Conservation (phyloP, 2,888 invertebrate genomes). For the Drosophila quinaria region DNA sequence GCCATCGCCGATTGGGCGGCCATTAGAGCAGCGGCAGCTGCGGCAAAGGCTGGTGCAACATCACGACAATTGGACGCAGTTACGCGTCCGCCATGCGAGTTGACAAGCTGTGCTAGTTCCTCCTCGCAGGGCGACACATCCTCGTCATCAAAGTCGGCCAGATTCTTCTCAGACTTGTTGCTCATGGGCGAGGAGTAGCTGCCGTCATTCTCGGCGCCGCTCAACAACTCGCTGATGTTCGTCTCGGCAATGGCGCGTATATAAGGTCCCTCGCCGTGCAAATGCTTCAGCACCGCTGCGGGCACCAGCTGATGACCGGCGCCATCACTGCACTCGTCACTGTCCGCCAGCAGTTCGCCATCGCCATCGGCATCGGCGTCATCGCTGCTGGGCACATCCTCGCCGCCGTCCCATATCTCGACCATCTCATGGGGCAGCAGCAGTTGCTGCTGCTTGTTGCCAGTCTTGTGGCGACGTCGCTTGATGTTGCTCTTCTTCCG, state of each 20-base stretch:
- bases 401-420: constrained; percentile 88
- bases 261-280: constrained; percentile 87
- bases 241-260: constrained; percentile 86
- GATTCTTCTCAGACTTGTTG: constrained; percentile 96
- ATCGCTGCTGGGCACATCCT: constrained; percentile 83
- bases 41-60: constrained; percentile 83
- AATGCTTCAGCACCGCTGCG: constrained; percentile 85
- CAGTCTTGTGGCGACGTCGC: constrained; percentile 82
- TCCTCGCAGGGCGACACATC: constrained; percentile 95
- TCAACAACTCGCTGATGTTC: constrained; percentile 85
- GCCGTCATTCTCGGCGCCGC: constrained; percentile 91
- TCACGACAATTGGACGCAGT: constrained; percentile 82
- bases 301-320: constrained; percentile 84
- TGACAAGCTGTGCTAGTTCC: constrained; percentile 91
- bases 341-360: constrained; percentile 84
- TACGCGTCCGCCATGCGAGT: constrained; percentile 84
- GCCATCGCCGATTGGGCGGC: constrained; percentile 83
- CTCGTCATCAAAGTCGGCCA: constrained; percentile 97
- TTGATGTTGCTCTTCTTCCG: constrained; percentile 84
- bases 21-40: constrained; percentile 83
- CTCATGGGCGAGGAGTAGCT: constrained; percentile 97
- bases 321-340: constrained; percentile 85
- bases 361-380: constrained; percentile 84
- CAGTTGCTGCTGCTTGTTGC: constrained; percentile 80
- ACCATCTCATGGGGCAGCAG: constrained; percentile 86